Conservation (phyloP, 2,888 invertebrate species). For the Tetranychus piercei region DNA sequence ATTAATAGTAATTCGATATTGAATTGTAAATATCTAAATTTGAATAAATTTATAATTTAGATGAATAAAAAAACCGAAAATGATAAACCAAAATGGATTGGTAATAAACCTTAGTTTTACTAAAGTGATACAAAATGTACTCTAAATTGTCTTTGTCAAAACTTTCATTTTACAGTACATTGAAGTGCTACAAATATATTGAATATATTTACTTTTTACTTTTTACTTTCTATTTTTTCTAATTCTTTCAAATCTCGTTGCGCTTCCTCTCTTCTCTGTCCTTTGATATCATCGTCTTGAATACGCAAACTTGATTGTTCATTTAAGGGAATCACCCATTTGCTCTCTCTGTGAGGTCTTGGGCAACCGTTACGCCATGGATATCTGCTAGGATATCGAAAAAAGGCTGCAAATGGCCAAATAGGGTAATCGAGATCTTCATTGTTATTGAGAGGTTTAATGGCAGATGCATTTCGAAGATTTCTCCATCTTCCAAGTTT, state of each 20-base stretch:
- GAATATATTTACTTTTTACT: too few relatives aligned
- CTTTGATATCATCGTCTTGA: conserved; percentile 6
- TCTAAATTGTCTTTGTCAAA: too few relatives aligned
- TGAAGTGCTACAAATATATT: too few relatives aligned
- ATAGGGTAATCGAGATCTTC: conserved; percentile 22
- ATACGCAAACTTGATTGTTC: conserved; percentile 19
- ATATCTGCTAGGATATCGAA: conserved; percentile 17
- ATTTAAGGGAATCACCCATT: conserved; percentile 18
- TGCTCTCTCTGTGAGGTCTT: conserved; percentile 13
- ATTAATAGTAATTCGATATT: too few relatives aligned
- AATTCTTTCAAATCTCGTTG: background rate
- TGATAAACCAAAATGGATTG: too few relatives aligned
- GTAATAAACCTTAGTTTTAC: too few relatives aligned
- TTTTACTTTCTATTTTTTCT: background rate
- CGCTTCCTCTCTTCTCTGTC: background rate
- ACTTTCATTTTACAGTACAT: too few relatives aligned
- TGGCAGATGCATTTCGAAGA: conserved; percentile 22
- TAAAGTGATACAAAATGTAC: too few relatives aligned
- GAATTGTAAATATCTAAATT: too few relatives aligned
- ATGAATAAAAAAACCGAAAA: too few relatives aligned
- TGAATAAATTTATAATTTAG: too few relatives aligned
- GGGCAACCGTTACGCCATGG: conserved; percentile 13
- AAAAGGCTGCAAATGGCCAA: conserved; percentile 17
- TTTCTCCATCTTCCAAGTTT: conserved; percentile 17
- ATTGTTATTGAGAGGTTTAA: conserved; percentile 22